phyloP scores from a whole-genome alignment of 2,888 invertebrate genomes.

The Drosophila neoperkinsi region DNA sequence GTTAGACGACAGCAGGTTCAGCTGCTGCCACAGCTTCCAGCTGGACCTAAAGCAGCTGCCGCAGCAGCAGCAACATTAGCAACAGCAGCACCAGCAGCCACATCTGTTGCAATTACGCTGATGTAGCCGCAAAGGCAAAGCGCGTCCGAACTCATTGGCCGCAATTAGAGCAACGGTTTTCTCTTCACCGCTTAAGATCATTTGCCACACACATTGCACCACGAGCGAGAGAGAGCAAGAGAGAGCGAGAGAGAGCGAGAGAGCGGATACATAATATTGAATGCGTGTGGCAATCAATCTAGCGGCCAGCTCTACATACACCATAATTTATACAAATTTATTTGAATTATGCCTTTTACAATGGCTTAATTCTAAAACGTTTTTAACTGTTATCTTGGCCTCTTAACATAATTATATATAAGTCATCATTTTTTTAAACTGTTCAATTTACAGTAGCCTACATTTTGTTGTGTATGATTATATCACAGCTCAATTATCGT shows the following conservation, averaged over 20 bases:
- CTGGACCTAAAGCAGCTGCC: slow-evolving; percentile 29
- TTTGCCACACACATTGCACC: slow-evolving; percentile 74
- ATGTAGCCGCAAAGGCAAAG: slow-evolving; percentile 55
- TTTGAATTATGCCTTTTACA: slow-evolving; percentile 55
- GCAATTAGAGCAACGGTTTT: slow-evolving; percentile 79
- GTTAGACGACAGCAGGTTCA: slow-evolving; percentile 72
- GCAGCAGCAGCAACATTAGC: slow-evolving; percentile 34
- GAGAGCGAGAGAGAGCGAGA: slow-evolving; percentile 1
- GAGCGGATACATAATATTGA: slow-evolving; percentile 12
- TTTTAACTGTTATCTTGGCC: slow-evolving; percentile 12
- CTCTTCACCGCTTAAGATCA: slow-evolving; percentile 64
- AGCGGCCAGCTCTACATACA: slow-evolving; percentile 31
- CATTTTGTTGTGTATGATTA: slow-evolving; percentile 13
- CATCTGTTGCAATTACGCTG: slow-evolving; percentile 73
- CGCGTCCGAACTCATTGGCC: slow-evolving; percentile 66
- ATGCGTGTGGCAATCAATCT: slow-evolving; percentile 49
- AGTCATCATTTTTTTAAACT: slow-evolving; percentile 36
- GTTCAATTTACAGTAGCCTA: slow-evolving; percentile 29
- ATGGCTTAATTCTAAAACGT: slow-evolving; percentile 30
- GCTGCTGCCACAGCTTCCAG: slow-evolving; percentile 31
- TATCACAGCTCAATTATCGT: slow-evolving; percentile 10
- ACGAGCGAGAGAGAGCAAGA: slow-evolving; percentile 17
- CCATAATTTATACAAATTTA: slow-evolving; percentile 54
- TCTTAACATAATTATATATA: slow-evolving; percentile 27
- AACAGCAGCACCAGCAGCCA: slow-evolving; percentile 21